Conservation (phyloP, 2,113 vertebrate species). For the Neotragus pygmaeus region DNA sequence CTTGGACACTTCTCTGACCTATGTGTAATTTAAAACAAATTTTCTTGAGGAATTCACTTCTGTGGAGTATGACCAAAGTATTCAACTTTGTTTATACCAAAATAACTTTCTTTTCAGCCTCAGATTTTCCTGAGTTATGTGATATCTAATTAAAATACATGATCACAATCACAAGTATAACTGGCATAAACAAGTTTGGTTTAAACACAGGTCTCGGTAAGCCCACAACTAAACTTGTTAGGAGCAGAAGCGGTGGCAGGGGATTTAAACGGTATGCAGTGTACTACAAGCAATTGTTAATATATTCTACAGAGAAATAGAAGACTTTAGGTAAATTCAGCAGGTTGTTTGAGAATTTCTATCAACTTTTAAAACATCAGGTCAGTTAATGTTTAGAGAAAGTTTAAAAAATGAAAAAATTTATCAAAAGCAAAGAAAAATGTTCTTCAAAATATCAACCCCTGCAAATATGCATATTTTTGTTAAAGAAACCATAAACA, state of each 20-base stretch:
- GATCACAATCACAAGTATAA: constrained; percentile 10
- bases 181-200: background rate
- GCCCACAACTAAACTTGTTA: background rate
- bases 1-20: background rate
- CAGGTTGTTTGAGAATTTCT: background rate
- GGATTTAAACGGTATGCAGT: background rate
- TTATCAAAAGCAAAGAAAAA: background rate
- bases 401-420: background rate
- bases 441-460: background rate
- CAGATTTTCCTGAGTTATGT: background rate
- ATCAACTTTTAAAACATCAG: background rate
- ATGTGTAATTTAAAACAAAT: background rate
- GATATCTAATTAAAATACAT: background rate
- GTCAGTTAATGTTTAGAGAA: background rate
- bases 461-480: background rate
- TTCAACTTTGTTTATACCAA: background rate
- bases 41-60: background rate
- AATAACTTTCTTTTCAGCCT: background rate
- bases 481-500: background rate
- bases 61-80: background rate
- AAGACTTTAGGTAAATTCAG: background rate
- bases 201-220: background rate
- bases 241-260: background rate
- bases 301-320: background rate
- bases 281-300: background rate